Evolutionary conservation across 2,113 vertebrate genomes (phyloP).

Genomic region (Chionis minor): DNA sequence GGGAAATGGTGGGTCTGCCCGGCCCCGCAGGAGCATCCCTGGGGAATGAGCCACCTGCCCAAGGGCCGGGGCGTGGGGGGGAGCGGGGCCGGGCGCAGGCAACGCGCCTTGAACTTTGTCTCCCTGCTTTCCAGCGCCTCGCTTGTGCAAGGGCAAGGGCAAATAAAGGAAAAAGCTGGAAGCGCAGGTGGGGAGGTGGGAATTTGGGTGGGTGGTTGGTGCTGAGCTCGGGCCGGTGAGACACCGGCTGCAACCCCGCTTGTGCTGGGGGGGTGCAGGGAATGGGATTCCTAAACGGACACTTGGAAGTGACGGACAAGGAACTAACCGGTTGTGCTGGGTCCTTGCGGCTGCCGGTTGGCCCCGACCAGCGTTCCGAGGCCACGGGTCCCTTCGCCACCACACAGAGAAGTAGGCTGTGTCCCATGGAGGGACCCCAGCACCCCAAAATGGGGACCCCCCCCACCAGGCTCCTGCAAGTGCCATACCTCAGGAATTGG

Average conservation of each 20-base stretch:
- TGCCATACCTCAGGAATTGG: accelerated
- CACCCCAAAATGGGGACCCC: not conserved
- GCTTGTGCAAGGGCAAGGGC: not conserved
- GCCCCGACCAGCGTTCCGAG: accelerated
- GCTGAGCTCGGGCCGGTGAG: accelerated
- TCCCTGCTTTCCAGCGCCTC: not conserved
- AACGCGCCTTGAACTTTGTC: not conserved
- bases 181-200: accelerated
- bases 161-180: not conserved
- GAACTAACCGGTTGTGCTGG: accelerated
- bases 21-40: not conserved
- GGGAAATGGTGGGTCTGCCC: not conserved
- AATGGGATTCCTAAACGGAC: accelerated
- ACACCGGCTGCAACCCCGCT: too few relatives aligned
- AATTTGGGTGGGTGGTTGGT: accelerated
- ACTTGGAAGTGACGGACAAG: accelerated
- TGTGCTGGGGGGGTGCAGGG: accelerated
- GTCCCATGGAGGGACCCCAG: not conserved
- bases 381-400: accelerated
- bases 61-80: accelerated
- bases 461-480: accelerated
- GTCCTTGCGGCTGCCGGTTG: not conserved
- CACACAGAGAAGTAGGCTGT: accelerated
- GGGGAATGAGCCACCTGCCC: not conserved
- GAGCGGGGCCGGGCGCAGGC: not conserved